phyloP scores from a whole-genome alignment of 1,140 invertebrate species.

The Diabrotica virgifera region DNA sequence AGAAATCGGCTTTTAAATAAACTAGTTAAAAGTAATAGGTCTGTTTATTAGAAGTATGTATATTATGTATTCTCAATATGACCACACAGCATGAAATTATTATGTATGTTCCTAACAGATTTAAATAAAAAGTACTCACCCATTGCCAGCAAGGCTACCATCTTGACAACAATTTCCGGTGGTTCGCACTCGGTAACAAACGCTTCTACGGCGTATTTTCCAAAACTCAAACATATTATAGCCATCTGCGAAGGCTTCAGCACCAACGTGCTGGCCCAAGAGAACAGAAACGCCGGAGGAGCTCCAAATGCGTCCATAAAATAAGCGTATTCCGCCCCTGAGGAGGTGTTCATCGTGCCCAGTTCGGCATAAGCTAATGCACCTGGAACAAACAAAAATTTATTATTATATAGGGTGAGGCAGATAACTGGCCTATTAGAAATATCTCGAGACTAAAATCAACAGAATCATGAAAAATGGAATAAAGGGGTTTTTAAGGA shows the following conservation, averaged over 20 bases:
- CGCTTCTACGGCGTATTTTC: constrained; percentile 89
- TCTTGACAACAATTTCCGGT: constrained; percentile 70
- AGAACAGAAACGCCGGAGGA: constrained; percentile 86
- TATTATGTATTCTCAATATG: too few relatives aligned
- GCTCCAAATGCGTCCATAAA: constrained; percentile 88
- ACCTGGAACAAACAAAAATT: constrained; percentile 58
- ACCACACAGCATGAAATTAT: too few relatives aligned
- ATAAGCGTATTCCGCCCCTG: constrained; percentile 90
- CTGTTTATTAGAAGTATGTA: too few relatives aligned
- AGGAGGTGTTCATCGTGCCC: constrained; percentile 90
- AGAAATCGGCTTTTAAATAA: too few relatives aligned
- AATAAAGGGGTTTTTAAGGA: too few relatives aligned
- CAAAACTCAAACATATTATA: constrained; percentile 91
- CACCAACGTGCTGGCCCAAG: constrained; percentile 83
- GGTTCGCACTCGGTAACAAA: constrained; percentile 83
- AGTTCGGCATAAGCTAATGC: constrained; percentile 90
- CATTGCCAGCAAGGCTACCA: constrained; percentile 76
- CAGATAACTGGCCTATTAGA: too few relatives aligned
- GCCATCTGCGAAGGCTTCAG: constrained; percentile 92
- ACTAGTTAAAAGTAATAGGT: too few relatives aligned
- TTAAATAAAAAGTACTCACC: constrained; percentile 51
- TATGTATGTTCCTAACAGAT: too few relatives aligned
- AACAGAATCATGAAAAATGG: too few relatives aligned
- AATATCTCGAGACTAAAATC: too few relatives aligned
- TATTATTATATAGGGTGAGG: constrained; percentile 70